Conservation (phyloP, 1,140 invertebrate species). For the Heliconius hewitsoni region DNA sequence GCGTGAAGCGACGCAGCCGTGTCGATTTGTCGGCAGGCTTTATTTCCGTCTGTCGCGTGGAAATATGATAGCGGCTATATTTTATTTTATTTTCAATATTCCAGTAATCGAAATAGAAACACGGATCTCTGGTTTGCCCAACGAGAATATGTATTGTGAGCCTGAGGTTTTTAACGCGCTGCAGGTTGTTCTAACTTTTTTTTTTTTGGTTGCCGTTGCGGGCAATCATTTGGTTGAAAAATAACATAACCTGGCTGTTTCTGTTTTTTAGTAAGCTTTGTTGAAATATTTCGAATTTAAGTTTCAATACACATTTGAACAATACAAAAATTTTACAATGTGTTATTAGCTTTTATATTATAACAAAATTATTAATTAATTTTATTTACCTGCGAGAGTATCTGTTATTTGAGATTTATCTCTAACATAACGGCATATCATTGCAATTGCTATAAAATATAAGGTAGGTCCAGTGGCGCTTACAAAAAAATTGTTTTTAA, state of each 20-base stretch:
- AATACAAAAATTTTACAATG: too few relatives aligned
- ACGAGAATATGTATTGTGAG: slow-evolving; percentile 28
- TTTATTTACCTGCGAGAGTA: not conserved
- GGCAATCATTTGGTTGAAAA: not conserved
- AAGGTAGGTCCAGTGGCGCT: not conserved
- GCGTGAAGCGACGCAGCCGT: slow-evolving; percentile 41
- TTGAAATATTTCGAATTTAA: not conserved
- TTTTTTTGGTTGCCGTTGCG: slow-evolving; percentile 17
- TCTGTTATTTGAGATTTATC: not conserved
- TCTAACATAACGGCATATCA: not conserved
- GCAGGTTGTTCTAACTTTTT: slow-evolving; percentile 5
- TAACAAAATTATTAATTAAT: not conserved
- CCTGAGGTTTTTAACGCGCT: slow-evolving; percentile 19
- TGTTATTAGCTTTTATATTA: too few relatives aligned
- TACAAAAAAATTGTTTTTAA: not conserved
- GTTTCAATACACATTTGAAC: too few relatives aligned
- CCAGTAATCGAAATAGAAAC: slow-evolving; percentile 46
- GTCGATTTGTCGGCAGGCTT: slow-evolving; percentile 73
- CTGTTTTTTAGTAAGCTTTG: not conserved
- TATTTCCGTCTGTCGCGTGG: slow-evolving; percentile 76
- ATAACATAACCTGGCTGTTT: not conserved
- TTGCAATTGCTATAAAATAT: not conserved
- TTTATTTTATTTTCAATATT: slow-evolving; percentile 79
- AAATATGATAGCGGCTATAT: slow-evolving; percentile 76
- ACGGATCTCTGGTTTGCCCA: slow-evolving; percentile 32